Base-by-base conservation (phyloP, 2,797 vertebrate species). In the Cuniculus paca region DNA sequence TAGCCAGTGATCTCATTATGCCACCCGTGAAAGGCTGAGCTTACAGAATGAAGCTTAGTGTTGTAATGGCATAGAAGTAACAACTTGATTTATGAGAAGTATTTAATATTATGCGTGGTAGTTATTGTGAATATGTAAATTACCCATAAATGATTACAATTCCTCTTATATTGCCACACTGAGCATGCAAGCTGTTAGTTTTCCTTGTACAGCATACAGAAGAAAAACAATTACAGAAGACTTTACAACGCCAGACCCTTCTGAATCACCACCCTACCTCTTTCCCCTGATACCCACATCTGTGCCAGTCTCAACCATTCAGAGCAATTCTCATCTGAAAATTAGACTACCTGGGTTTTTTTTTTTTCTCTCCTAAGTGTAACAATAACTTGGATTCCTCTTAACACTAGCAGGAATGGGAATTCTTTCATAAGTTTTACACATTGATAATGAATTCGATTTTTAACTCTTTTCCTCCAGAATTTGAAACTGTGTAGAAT, bases 111-210 rank as follows among this genome's bases (percentile, higher is more conserved):
- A n/a, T 90, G 20, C 26, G 79, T 90, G 77, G 82, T 42, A 36
- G 56, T 83, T 90, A 61, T 63, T 94, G 50, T 95, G 87, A 90
- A 58, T 84, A 93, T 88, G 75, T 61, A 81, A 94, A 82, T 91
- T 85, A 82, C 2, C 7, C 72, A 84, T 85, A 74, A 82, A 88
- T 95, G 87, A 91, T 82, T 83, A 58, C 56, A 88, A 84, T 89
- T 87, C 96, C 1, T 45, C 90, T 90, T 74, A 24, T 80, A 63
- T 88, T 91, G 50, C 42, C 52, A 70, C 9, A 58, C 28, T 88
- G 74, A 95, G 31, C 56, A 65, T 48, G 11, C 26, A 94, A 80
- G n/a, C 72, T 88, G 65, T 65, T 75, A 50, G 17, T 70, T 90
- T 93, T 88, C 42, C 48, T 36, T 80, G 6, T 74, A 70, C 12